Conservation (phyloP, 1,140 invertebrate genomes). For the Drosophila yakuba region DNA sequence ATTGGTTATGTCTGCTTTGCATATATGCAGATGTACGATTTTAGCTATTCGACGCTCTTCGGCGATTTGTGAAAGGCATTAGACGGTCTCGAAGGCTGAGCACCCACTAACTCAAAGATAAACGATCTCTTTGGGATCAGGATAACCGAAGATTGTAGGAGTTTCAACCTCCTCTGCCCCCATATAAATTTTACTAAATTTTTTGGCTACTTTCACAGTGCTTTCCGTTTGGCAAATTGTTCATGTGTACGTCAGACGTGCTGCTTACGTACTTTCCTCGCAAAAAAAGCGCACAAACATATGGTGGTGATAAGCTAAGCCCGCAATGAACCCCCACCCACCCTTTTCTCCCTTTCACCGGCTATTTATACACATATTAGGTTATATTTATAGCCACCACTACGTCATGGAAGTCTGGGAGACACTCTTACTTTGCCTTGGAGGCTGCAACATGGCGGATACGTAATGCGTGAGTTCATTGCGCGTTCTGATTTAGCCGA, state of each 20-base stretch:
- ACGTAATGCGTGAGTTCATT: slow-evolving; percentile 15
- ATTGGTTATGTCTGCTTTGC: slow-evolving; percentile 38
- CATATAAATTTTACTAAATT: not conserved
- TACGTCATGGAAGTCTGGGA: slow-evolving; percentile 40
- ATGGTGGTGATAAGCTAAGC: slow-evolving; percentile 63
- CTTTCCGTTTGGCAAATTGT: slow-evolving; percentile 53
- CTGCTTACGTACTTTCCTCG: slow-evolving; percentile 55
- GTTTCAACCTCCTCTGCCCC: slow-evolving; percentile 3
- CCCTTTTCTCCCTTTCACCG: not conserved
- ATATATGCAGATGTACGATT: slow-evolving; percentile 25
- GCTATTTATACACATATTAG: slow-evolving; percentile 68
- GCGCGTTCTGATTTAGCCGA: slow-evolving; percentile 22
- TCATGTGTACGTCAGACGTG: slow-evolving; percentile 50
- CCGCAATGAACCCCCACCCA: slow-evolving; percentile 59
- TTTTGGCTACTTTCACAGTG: slow-evolving; percentile 49
- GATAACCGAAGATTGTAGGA: slow-evolving; percentile 20
- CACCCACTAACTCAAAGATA: slow-evolving; percentile 14
- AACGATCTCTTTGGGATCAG: slow-evolving; percentile 6
- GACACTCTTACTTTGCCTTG: slow-evolving; percentile 12
- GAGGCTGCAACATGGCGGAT: slow-evolving; percentile 18
- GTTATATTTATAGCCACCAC: slow-evolving; percentile 55
- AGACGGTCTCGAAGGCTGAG: slow-evolving; percentile 15
- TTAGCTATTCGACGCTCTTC: slow-evolving; percentile 6
- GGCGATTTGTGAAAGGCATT: slow-evolving; percentile 64
- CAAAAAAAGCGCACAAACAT: slow-evolving; percentile 28